phyloP scores from a whole-genome alignment of 2,113 vertebrate species.

The Corynorhinus townsendii region DNA sequence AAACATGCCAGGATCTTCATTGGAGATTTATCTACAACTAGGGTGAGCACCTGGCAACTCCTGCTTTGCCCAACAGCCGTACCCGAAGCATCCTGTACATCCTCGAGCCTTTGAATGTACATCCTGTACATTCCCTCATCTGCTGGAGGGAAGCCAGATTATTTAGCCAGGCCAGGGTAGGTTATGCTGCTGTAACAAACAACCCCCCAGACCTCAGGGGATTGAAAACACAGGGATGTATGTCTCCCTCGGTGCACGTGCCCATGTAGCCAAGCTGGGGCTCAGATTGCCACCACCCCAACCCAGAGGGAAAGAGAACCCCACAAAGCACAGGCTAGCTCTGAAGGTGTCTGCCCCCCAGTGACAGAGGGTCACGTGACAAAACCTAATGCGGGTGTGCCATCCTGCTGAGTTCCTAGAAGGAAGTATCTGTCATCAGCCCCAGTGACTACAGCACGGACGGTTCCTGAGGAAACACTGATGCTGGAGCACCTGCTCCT shows the following conservation, averaged over 20 bases:
- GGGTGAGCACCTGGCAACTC: not conserved
- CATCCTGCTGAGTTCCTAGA: not conserved
- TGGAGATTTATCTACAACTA: not conserved
- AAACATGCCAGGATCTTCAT: rapidly evolving
- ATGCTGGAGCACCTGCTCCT: too few species aligned
- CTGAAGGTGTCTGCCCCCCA: too few species aligned
- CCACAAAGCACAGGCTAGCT: rapidly evolving
- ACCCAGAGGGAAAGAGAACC: not conserved
- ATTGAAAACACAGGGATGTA: not conserved
- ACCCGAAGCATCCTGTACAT: not conserved
- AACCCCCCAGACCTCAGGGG: not conserved
- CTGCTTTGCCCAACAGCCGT: not conserved
- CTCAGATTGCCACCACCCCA: not conserved
- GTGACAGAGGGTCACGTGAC: not conserved
- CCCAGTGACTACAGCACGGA: too few species aligned
- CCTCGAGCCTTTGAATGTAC: not conserved
- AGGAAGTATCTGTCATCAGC: too few species aligned
- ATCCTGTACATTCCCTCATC: too few species aligned
- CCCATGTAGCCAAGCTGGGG: not conserved
- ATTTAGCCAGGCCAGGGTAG: not conserved
- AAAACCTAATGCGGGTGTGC: rapidly evolving
- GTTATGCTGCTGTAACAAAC: not conserved
- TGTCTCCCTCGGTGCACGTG: not conserved
- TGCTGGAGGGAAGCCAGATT: not conserved
- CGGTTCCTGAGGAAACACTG: not conserved